These are phyloP conservation scores for Capromys pilorides DNA, from an alignment of 2,797 vertebrate species.

Conservation along the genomic window DNA sequence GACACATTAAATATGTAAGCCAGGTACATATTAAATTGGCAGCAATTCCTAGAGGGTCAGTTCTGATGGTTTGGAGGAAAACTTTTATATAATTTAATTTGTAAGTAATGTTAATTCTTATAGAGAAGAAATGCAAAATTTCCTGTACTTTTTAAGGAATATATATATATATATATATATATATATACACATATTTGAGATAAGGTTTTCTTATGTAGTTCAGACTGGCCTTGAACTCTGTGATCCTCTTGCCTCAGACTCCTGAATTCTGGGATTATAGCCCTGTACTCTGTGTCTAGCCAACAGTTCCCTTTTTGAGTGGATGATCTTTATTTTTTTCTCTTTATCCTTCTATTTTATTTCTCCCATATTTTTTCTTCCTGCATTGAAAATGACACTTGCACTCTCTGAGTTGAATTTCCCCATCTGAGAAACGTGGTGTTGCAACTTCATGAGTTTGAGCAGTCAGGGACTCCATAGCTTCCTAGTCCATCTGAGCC, in stretches of 20 bases:
- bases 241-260: not conserved
- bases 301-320: not conserved
- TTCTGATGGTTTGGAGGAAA: not conserved
- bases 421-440: constrained; percentile 54
- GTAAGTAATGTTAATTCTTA: not conserved
- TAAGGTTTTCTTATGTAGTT: too few relatives aligned
- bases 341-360: constrained; percentile 47
- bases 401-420: constrained; percentile 64
- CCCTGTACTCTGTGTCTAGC: not conserved
- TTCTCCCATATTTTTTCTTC: constrained; percentile 47
- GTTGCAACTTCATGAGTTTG: constrained; percentile 51
- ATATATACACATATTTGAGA: too few relatives aligned
- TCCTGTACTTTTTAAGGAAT: not conserved
- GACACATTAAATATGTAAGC: not conserved
- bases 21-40: not conserved
- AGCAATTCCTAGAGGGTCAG: not conserved
- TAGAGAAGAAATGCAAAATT: not conserved
- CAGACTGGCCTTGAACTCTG: not conserved
- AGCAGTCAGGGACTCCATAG: not conserved
- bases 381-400: constrained; percentile 64
- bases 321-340: not conserved
- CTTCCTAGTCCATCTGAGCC: not conserved
- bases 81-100: not conserved
- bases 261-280: not conserved
- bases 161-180: too few relatives aligned